phyloP scores from a whole-genome alignment of 2,113 vertebrate species.

The Pleuronectes platessa region DNA sequence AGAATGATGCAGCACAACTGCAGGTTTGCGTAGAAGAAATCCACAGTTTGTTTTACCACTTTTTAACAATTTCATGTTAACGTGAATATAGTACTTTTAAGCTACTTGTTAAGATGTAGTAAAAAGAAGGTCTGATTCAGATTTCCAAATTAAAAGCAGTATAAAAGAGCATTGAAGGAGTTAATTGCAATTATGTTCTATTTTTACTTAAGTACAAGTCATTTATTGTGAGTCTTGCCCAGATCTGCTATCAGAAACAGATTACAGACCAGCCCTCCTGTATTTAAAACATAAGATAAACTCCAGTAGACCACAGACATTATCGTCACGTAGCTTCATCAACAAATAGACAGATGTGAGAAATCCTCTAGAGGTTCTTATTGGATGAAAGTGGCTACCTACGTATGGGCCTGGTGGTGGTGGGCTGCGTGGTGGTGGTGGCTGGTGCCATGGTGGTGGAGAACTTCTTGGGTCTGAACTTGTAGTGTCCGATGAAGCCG shows the following conservation, averaged over 20 bases:
- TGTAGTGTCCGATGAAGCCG: slow-evolving; percentile 97
- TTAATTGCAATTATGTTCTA: background rate
- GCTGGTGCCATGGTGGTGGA: slow-evolving; percentile 82
- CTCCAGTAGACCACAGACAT: background rate
- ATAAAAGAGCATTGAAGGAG: background rate
- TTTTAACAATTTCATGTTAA: background rate
- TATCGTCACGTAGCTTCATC: slow-evolving; percentile 10
- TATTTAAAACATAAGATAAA: slow-evolving; percentile 25
- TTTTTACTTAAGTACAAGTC: background rate
- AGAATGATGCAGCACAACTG: background rate
- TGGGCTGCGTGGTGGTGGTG: slow-evolving; percentile 82
- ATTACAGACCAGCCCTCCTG: background rate
- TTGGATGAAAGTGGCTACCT: slow-evolving; percentile 74
- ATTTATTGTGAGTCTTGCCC: too few relatives aligned
- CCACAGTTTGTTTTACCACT: too few relatives aligned
- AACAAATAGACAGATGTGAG: slow-evolving; percentile 36
- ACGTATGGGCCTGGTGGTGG: slow-evolving; percentile 88
- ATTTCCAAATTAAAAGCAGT: background rate
- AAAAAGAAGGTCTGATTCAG: background rate
- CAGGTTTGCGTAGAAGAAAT: background rate
- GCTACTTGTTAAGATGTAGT: background rate
- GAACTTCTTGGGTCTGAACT: slow-evolving; percentile 93
- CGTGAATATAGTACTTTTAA: too few relatives aligned
- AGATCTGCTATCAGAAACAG: too few relatives aligned
- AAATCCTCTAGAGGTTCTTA: slow-evolving; percentile 9